Percentiles rank a stretch among this genome's conserved stretches.
These are phyloP conservation scores for Mantis religiosa DNA, from an alignment of 2,888 invertebrate species.

Conservation along the genomic window DNA sequence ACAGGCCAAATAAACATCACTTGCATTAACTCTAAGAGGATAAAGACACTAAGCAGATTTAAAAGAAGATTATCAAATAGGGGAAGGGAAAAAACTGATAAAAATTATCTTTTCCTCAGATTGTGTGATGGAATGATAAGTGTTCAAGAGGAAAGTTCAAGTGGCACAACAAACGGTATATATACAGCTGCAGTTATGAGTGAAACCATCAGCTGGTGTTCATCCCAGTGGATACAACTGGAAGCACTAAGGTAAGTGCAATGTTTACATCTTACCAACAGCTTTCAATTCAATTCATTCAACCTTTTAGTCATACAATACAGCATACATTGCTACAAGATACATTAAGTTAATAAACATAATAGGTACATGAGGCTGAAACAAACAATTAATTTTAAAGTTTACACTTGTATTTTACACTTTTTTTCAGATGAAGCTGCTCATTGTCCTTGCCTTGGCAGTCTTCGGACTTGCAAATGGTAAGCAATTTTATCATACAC, in stretches of 20 bases:
- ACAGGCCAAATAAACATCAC: no score
- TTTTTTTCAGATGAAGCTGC: not conserved
- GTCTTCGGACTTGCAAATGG: not conserved
- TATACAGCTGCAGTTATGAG: not conserved
- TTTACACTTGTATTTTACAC: not conserved
- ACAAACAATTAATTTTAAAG: not conserved
- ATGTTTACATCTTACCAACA: no score
- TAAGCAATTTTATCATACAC: not conserved
- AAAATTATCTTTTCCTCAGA: not conserved
- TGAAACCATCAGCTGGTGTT: not conserved
- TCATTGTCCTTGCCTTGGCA: not conserved
- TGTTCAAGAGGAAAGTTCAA: not conserved
- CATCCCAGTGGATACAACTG: not conserved
- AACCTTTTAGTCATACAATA: no score
- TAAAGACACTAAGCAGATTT: no score
- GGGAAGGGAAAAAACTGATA: not conserved
- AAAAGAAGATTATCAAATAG: no score
- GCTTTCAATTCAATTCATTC: no score
- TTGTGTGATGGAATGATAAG: not conserved
- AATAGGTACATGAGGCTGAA: no score
- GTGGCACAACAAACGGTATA: not conserved
- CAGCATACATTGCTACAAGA: no score
- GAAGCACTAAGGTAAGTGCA: not conserved
- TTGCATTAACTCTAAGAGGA: no score
- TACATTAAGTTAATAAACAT: no score